Base-by-base conservation (phyloP, 1,140 invertebrate species). In the Papilio helenus region DNA sequence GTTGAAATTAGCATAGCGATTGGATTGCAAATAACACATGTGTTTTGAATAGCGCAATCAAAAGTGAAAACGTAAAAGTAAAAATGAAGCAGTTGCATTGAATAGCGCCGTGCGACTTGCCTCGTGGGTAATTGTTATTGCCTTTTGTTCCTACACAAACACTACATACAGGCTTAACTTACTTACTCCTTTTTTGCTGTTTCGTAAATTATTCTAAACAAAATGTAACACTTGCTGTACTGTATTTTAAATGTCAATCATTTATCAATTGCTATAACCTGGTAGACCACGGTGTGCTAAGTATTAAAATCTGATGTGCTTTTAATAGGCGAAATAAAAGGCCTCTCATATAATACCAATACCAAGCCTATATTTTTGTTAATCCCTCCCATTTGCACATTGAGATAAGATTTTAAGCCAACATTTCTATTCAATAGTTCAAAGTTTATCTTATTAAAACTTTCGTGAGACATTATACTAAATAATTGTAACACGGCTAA, bases 41-140 rank as follows among this genome's bases (percentile, higher is more conserved):
- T 61, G 51, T 46, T 74, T 49, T 49, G 72, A 46, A 74, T 74
- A 44, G 72, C 72, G 9, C 72, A 46, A 44, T 42, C 42, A 74
- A 74, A 74, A 74, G 72, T 46, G 72, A 74, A 74, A 74, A 74
- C 72, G 72, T 26, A 74, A 46, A 74, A 49, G 72, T 74, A 74
- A 46, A 74, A 74, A 72, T 72, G n/a, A 72, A 72, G 39, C 71
- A 42, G 20, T 74, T 74, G 72, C 20, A 74, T 74, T 46, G n/a
- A 74, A 74, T 74, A n/a, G 72, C 39, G 72, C 16, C 72, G 72
- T 74, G 72, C 72, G 72, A 74, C 72, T 74, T 49, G 72, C 39
- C 39, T 49, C 61, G 42, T 23, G 44, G 44, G 10, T 74, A 74
- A 74, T 49, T 16, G 39, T 73, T 73, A 23, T 73, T 73, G 1